Percentiles rank a stretch among this genome's conserved stretches.
phyloP scores from a whole-genome alignment of 2,113 vertebrate genomes.

The Calypte anna region DNA sequence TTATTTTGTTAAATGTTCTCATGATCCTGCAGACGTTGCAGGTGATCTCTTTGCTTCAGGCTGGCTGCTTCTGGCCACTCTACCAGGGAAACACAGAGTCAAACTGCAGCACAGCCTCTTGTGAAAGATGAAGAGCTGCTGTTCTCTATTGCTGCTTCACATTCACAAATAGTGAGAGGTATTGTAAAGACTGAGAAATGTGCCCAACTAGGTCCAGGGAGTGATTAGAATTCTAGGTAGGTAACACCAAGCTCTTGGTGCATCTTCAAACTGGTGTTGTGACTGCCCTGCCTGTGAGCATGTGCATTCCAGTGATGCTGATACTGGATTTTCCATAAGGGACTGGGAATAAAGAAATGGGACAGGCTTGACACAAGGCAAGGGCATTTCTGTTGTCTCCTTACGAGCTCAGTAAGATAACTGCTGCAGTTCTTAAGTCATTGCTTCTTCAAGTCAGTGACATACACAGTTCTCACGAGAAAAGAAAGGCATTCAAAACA shows the following conservation, averaged over 20 bases:
- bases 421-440: neutral
- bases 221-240: neutral
- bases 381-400: neutral
- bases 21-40: neutral
- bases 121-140: neutral
- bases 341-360: neutral
- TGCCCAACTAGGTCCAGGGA: neutral
- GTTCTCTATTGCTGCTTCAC: neutral
- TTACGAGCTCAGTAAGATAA: neutral
- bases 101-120: neutral
- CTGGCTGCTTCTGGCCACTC: neutral
- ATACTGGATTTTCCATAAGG: neutral
- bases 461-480: neutral
- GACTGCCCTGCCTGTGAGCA: neutral
- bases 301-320: neutral
- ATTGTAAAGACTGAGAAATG: neutral
- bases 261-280: neutral
- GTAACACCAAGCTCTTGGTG: neutral
- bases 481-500: neutral
- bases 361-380: neutral
- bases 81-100: neutral
- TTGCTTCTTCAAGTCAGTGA: neutral
- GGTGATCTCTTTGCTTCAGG: neutral
- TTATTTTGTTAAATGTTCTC: neutral
- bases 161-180: neutral